Percentiles rank a stretch among this genome's conserved stretches.
Conservation (phyloP, 2,888 invertebrate species). For the Ischnura elegans region DNA sequence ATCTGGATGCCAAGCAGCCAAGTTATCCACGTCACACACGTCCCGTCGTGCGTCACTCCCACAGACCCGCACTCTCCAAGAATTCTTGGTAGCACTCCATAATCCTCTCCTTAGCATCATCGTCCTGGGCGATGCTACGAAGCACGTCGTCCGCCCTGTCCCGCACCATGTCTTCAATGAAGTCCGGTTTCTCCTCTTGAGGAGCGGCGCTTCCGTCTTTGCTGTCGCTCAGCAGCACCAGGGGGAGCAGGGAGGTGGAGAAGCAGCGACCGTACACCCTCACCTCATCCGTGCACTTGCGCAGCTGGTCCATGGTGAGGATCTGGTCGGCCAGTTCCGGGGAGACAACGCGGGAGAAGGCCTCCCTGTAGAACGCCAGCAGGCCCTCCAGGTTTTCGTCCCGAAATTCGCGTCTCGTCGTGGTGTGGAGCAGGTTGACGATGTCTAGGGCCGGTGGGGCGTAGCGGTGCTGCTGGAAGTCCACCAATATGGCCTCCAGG, state of each 20-base stretch:
- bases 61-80: slow-evolving; percentile 40
- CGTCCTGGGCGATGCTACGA: background rate
- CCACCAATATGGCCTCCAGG: slow-evolving; percentile 1
- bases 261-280: background rate
- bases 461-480: slow-evolving; percentile 19
- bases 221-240: background rate
- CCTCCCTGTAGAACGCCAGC: background rate
- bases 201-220: background rate
- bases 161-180: slow-evolving; percentile 25
- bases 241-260: background rate
- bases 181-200: background rate
- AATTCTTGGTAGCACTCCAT: slow-evolving; percentile 40
- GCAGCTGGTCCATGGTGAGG: slow-evolving; percentile 13
- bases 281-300: background rate
- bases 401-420: slow-evolving; percentile 30
- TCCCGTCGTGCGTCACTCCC: background rate
- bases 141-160: slow-evolving; percentile 24
- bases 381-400: background rate
- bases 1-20: background rate
- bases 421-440: slow-evolving; percentile 12
- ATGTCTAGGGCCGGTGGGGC: background rate
- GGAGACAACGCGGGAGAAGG: background rate
- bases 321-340: slow-evolving; percentile 15
- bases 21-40: background rate
- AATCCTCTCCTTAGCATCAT: background rate